Evolutionary conservation across 2,797 vertebrate genomes (phyloP), one percentile per base, ranked within the genome.

Genomic region (Limnodromus scolopaceus): DNA sequence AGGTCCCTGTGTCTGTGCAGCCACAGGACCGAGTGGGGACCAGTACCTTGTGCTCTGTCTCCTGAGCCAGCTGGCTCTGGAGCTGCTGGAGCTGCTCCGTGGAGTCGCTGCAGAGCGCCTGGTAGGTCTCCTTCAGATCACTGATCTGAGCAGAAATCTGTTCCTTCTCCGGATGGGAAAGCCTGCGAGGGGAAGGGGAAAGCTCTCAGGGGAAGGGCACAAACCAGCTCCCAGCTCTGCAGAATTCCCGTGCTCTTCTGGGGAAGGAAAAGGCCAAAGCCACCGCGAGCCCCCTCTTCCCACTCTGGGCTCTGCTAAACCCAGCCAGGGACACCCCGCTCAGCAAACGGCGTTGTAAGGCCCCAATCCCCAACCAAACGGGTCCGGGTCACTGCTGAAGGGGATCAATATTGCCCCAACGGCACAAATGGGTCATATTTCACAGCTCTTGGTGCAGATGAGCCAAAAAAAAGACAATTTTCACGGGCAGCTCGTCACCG

Each of bases 1-100:
- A 78, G 57, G 3, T 81, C 8, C 68, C 32, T 1, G 38, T 8
- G 64, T 19, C 63, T 2, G 17, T 57, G 76, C 19, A 75, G 84
- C 36, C 61, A 39, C 18, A 1, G 63, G 78, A 61, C 81, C 4
- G 14, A 78, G 96, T n/a, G 24, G 16, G 57, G 30, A 87, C 49
- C 93, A 94, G 70, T 99, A 99, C 99, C 99, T 99, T 99, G 98
- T 98, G 98, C 71, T 99, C 99, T 69, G 99, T 98, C 97, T 99
- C 99, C 97, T 98, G 98, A 96, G 99, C 99, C 97, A 99, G 97
- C 71, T 99, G 98, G 82, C 98, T 98, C 97, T 99, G 99, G 84
- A 99, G 99, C 92, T 99, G 98, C 94, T 99, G 99, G 91, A 99
- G 98, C 95, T 99, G 99, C 92, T 98, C 98, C 1, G 98, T 97